Base-by-base conservation (phyloP, 2,113 vertebrate species). In the Antechinus flavipes region DNA sequence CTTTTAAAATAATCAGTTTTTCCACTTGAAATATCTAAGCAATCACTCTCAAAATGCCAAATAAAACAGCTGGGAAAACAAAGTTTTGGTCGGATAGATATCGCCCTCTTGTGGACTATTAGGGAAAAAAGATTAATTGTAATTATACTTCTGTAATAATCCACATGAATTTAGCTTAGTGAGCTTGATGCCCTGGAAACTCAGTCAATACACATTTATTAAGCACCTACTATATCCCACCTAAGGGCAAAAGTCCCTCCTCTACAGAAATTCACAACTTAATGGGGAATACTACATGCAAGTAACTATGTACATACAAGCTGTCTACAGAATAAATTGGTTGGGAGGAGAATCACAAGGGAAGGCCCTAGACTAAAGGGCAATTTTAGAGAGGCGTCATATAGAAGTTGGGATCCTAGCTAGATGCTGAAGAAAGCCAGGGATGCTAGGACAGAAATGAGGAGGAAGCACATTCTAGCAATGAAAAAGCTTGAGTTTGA, bases 81-180 rank as follows among this genome's bases (percentile, higher is more conserved):
- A 91, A 54, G 96, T 91, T 94, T 95, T 97, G 95, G 84, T 89
- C 54, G 93, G 94, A 94, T n/a, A 47, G 90, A 98, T 95, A 96
- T 92, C 96, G 98, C 98, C 98, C 98, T 96, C 98, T 94, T n/a
- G 98, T 93, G 98, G 98, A 49, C 53, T 46, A 35, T 2, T 84
- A 23, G 10, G 30, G 30, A 42, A 84, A n/a, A 84, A n/a, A 76
- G n/a, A 84, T 84, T 42, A 84, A n/a, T n/a, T 42, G n/a, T 42
- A 23, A 42, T 84, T 42, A 23, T n/a, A 84, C 19, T 84, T 42
- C n/a, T 42, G 47, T 47, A 47, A n/a, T 84, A 84, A 84, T 84
- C 68, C 42, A 23, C 6, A 23, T 42, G 68, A 84, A 84, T n/a
- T 8, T 84, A 8, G n/a, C 5, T 76, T n/a, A 61, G 58, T 61